Evolutionary conservation across 2,797 vertebrate genomes (phyloP), one percentile per base, ranked within the genome.

Genomic region (Pagetopsis macropterus): DNA sequence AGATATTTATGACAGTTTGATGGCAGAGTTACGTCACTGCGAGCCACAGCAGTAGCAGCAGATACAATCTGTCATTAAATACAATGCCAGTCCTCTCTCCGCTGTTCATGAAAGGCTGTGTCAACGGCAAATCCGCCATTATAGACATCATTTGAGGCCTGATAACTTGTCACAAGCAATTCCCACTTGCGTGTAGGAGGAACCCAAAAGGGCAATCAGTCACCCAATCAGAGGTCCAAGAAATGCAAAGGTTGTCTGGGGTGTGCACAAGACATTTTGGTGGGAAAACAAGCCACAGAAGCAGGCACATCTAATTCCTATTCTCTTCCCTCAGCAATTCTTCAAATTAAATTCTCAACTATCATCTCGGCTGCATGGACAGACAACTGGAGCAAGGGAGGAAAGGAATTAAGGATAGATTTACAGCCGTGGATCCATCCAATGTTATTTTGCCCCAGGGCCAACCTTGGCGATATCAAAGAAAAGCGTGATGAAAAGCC

Each of bases 21-120:
- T 52, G 72, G 63, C 45, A 52, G 70, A 82, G 54, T 65, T 72
- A 70, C 33, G 16, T 83, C 74, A 76, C 44, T 66, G 71, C 9
- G 3, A 70, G 70, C 57, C 62, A 75, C 65, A 43, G 65, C 78
- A 70, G 64, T 13, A 58, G 51, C 71, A 41, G 52, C 78, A 78
- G 89, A 93, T 92, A 90, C 70, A 55, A 92, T 94, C 91, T 91
- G 86, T 88, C 86, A 90, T 90, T 90, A 90, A 88, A 91, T 71
- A 86, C 76, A 88, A 90, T 80, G 83, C 72, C 86, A 79, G 83
- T 76, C 84, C 49, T 51, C 66, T 83, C 84, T 78, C 70, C 52
- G 72, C 67, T 73, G 78, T 71, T 86, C 78, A 76, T 81, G 83
- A 83, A 84, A 83, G 82, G 79, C 83, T 46, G 50, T 87, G 82